Percentiles rank a stretch among this genome's conserved stretches.
Conservation (phyloP, 1,140 invertebrate species). For the Phortica variegata region DNA sequence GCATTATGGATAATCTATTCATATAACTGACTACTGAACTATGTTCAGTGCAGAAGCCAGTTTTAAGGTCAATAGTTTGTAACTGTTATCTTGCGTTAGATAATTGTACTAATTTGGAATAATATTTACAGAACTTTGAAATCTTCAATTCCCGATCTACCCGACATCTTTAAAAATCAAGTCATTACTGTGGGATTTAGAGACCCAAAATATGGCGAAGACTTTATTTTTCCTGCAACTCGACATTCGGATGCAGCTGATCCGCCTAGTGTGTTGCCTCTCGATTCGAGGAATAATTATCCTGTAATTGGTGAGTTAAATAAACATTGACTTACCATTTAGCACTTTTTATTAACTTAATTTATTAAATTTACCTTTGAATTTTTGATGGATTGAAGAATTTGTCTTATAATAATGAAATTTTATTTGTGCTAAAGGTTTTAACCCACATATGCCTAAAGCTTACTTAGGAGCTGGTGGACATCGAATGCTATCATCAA, state of each 20-base stretch:
- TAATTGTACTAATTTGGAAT: conserved; percentile 1
- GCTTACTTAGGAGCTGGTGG: conserved; percentile 18
- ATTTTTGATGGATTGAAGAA: too few relatives aligned
- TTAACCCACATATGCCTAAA: conserved; percentile 8
- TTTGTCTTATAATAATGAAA: too few relatives aligned
- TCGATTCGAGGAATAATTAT: conserved; percentile 57
- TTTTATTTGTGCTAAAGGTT: too few relatives aligned
- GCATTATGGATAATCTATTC: too few relatives aligned
- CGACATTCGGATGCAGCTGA: conserved; percentile 68
- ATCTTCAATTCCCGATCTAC: conserved; percentile 71
- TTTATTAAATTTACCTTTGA: background rate
- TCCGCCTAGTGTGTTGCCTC: conserved; percentile 75
- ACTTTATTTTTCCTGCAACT: conserved; percentile 77
- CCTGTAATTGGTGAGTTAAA: conserved; percentile 35
- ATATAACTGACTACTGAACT: too few relatives aligned
- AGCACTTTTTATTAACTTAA: background rate
- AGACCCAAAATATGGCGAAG: conserved; percentile 77
- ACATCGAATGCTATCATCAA: conserved; percentile 9
- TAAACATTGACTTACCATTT: conserved; percentile 14
- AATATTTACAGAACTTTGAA: conserved; percentile 52
- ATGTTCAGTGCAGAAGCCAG: too few relatives aligned
- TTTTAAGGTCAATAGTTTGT: too few relatives aligned
- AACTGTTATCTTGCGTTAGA: too few relatives aligned
- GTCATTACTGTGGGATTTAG: conserved; percentile 72
- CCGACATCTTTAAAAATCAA: conserved; percentile 62